Evolutionary conservation across 2,113 vertebrate species (phyloP), one percentile per base, ranked within the genome.

Genomic region (Crocuta crocuta): DNA sequence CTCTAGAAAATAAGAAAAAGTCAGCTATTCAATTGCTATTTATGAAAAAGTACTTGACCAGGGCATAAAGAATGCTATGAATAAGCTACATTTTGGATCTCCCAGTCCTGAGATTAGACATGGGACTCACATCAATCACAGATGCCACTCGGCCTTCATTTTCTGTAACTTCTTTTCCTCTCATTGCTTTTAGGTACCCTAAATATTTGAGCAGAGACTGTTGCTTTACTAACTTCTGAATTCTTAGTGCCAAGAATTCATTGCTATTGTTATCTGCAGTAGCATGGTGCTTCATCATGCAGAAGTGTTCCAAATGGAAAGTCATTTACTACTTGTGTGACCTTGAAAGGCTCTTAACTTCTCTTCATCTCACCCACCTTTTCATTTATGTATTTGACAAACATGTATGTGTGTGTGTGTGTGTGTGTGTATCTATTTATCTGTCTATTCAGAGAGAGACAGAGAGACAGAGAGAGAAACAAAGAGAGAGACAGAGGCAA

Each of bases 251-350:
- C 58, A 58, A 65, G 50, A 50, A 15, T 50, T 50, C 50, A 12
- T 50, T 50, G 10, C 4, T 10, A 5, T 35, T 43, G 8, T 5
- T 8, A 23, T 65, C 33, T 48, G 5, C 23, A 48, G 13, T 11
- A 10, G 35, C 5, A 10, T 4, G 35, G 8, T 0, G 17, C 26
- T 5, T 31, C 10, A 2, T 45, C 24, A 5, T 9, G 5, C 21
- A 24, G 4, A 35, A 39, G 12, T 17, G 4, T 33, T 45, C n/a
- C 16, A 61, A 74, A 12, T 26, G 12, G 8, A 19, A 76, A 63
- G 0, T 17, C 2, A 1, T 10, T 5, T 26, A 61, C 4, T 5
- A 16, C 4, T 2, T 12, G 1, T 26, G 2, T 55, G 43, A 96
- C 6, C 48, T 65, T 11, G 19, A 26, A 13, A 24, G 19, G 24